Percentiles rank a stretch among this genome's conserved stretches.
These are phyloP conservation scores for Saxicola maurus DNA, from an alignment of 2,797 vertebrate genomes.

Conservation along the genomic window DNA sequence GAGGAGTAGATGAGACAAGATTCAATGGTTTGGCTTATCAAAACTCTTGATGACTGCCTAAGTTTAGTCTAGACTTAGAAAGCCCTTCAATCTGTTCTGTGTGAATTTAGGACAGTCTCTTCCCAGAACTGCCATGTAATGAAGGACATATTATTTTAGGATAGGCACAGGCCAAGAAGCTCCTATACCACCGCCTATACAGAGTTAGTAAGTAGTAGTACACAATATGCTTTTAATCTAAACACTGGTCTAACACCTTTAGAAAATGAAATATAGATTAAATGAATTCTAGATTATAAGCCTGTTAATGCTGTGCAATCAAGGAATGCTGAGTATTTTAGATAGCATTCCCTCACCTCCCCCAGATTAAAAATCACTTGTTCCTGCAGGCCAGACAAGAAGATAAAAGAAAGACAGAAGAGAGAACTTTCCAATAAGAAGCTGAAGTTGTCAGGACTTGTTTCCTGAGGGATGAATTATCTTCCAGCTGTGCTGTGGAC, in stretches of 20 bases:
- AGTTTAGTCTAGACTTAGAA: not conserved
- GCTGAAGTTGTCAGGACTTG: not conserved
- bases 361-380: not conserved
- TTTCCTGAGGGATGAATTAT: not conserved
- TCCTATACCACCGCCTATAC: not conserved
- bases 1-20: constrained; percentile 40
- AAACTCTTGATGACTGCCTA: constrained; percentile 13
- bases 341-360: accelerated
- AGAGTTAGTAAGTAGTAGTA: not conserved
- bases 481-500: not conserved
- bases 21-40: not conserved
- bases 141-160: not conserved
- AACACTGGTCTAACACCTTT: constrained; percentile 5
- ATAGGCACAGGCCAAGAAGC: not conserved
- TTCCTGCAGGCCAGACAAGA: not conserved
- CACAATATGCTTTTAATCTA: constrained; percentile 15
- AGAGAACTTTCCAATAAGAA: not conserved
- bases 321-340: not conserved
- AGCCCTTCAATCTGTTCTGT: not conserved
- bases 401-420: not conserved
- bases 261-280: constrained; percentile 17
- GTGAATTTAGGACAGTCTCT: not conserved
- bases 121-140: not conserved
- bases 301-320: not conserved
- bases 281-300: not conserved